These are phyloP conservation scores for Drosophila aldrichi DNA, from an alignment of 2,888 invertebrate genomes.

Conservation along the genomic window DNA sequence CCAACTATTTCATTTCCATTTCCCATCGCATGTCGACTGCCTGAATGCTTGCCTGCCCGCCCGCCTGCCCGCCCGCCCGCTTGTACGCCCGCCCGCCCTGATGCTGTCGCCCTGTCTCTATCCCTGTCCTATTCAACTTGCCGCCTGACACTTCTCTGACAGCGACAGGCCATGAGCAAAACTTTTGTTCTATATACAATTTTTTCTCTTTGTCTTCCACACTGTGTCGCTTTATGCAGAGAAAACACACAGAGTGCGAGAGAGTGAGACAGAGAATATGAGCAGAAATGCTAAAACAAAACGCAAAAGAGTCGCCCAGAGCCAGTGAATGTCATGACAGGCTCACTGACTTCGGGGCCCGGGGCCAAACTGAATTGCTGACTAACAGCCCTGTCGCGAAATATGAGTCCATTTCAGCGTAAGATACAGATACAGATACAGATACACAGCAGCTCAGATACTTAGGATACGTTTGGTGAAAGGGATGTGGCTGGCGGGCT, in stretches of 20 bases:
- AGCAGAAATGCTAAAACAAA: slow-evolving; percentile 66
- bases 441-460: slow-evolving; percentile 34
- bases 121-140: slow-evolving; percentile 74
- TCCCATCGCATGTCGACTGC: slow-evolving; percentile 52
- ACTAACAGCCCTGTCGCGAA: slow-evolving; percentile 81
- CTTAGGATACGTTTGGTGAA: slow-evolving; percentile 35
- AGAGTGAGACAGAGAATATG: slow-evolving; percentile 36
- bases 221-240: slow-evolving; percentile 50
- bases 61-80: slow-evolving; percentile 7
- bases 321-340: slow-evolving; percentile 74
- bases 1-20: slow-evolving; percentile 54
- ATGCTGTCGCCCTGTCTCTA: slow-evolving; percentile 42
- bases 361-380: slow-evolving; percentile 71
- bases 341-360: slow-evolving; percentile 75
- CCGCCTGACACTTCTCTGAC: slow-evolving; percentile 83
- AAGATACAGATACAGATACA: slow-evolving; percentile 62
- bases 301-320: slow-evolving; percentile 54
- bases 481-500: slow-evolving; percentile 41
- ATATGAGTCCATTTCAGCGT: slow-evolving; percentile 79
- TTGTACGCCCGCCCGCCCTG: slow-evolving; percentile 2
- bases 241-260: background rate
- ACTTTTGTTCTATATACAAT: slow-evolving; percentile 76
- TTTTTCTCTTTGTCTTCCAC: slow-evolving; percentile 22
- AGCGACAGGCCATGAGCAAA: slow-evolving; percentile 80
- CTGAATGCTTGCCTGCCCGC: background rate